phyloP scores from a whole-genome alignment of 2,888 invertebrate genomes.

The Apamea crenata region DNA sequence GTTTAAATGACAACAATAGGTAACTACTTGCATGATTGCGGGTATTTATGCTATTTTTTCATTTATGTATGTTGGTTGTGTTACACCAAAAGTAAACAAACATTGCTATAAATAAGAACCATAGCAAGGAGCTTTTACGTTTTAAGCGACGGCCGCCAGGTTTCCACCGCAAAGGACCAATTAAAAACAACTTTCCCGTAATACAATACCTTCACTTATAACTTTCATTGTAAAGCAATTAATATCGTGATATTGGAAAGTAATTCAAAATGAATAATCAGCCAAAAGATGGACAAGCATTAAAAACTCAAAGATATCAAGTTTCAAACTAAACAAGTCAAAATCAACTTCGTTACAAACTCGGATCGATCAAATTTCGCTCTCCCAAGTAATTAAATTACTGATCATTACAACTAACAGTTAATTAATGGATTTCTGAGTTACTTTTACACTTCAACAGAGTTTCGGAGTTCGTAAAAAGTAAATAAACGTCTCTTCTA shows the following conservation, averaged over 20 bases:
- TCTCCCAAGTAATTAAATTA: conserved; percentile 68
- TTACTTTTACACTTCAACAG: conserved; percentile 62
- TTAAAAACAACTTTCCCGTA: conserved; percentile 10
- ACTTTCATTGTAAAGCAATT: conserved; percentile 30
- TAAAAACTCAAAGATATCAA: conserved; percentile 61
- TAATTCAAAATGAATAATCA: conserved; percentile 47
- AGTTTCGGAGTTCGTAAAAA: conserved; percentile 65
- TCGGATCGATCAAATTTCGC: conserved; percentile 70
- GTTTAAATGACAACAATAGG: neutral
- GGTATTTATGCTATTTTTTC: neutral
- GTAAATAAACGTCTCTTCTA: conserved; percentile 66
- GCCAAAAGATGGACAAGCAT: conserved; percentile 44
- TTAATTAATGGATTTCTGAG: conserved; percentile 70
- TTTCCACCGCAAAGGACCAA: neutral
- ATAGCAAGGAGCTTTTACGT: neutral
- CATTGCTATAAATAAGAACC: neutral
- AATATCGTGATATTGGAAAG: conserved; percentile 38
- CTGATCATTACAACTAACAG: conserved; percentile 70
- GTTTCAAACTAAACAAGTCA: conserved; percentile 60
- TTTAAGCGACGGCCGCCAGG: too few relatives aligned
- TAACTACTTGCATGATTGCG: neutral
- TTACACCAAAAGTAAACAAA: neutral
- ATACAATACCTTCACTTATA: conserved; percentile 32
- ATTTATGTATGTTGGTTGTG: neutral
- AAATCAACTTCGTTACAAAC: conserved; percentile 68